Conservation (phyloP, 1,140 invertebrate genomes). For the Zaprionus kolodkinae region DNA sequence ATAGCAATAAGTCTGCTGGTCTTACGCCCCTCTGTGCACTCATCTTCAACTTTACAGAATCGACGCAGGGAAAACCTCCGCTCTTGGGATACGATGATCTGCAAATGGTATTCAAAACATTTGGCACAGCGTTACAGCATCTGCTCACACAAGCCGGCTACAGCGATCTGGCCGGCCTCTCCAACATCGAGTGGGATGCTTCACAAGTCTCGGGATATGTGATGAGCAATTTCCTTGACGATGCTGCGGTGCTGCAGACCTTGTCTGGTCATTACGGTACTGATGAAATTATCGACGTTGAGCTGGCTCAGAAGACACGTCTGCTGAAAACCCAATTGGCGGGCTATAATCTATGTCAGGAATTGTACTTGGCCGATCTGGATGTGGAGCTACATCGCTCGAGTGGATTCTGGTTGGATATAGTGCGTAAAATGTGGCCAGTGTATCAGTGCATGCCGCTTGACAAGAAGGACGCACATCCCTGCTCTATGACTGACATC, state of each 20-base stretch:
- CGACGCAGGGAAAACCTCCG: slow-evolving; percentile 88
- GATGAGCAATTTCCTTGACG: slow-evolving; percentile 92
- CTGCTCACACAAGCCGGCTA: slow-evolving; percentile 92
- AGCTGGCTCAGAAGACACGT: slow-evolving; percentile 88
- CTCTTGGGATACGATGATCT: slow-evolving; percentile 92
- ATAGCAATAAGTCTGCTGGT: slow-evolving; percentile 87
- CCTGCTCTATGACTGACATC: slow-evolving; percentile 91
- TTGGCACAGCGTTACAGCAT: slow-evolving; percentile 93
- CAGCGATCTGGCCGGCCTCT: slow-evolving; percentile 92
- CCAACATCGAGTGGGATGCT: slow-evolving; percentile 96
- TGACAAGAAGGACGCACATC: slow-evolving; percentile 91
- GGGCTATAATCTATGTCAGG: slow-evolving; percentile 90
- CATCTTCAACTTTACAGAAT: slow-evolving; percentile 92
- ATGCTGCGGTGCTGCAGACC: slow-evolving; percentile 88
- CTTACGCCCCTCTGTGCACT: slow-evolving; percentile 90
- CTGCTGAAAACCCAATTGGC: slow-evolving; percentile 89
- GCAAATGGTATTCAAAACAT: slow-evolving; percentile 91
- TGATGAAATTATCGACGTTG: slow-evolving; percentile 88
- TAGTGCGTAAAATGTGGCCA: slow-evolving; percentile 91
- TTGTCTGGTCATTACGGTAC: slow-evolving; percentile 91
- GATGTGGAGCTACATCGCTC: slow-evolving; percentile 93
- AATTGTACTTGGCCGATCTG: slow-evolving; percentile 93
- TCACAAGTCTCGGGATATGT: slow-evolving; percentile 92
- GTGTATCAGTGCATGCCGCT: slow-evolving; percentile 90
- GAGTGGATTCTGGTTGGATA: slow-evolving; percentile 91